These are phyloP conservation scores for Emys orbicularis DNA, from an alignment of 2,797 vertebrate genomes.

Conservation along the genomic window DNA sequence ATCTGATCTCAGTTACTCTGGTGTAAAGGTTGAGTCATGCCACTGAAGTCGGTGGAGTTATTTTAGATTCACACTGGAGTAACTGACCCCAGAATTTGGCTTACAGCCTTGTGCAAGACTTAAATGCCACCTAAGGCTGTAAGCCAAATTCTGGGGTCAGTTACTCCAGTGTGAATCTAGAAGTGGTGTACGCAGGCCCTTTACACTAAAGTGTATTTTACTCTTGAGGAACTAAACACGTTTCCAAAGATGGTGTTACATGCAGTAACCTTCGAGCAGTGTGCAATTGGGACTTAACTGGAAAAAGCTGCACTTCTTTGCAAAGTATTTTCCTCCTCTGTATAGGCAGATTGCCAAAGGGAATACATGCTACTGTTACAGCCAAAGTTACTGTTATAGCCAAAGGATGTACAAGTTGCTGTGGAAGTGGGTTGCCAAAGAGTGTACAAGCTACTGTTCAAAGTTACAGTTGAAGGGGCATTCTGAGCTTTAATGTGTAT, in stretches of 20 bases:
- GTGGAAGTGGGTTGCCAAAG: constrained; percentile 61
- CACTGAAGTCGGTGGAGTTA: not conserved
- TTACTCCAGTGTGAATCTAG: not conserved
- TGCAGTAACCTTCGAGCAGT: not conserved
- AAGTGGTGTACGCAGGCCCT: not conserved
- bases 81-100: not conserved
- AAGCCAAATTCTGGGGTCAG: not conserved
- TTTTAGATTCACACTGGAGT: not conserved
- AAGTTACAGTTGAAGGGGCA: constrained; percentile 78
- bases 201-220: not conserved
- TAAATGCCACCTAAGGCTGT: not conserved
- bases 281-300: constrained; percentile 17
- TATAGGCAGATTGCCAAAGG: constrained; percentile 66
- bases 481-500: constrained; percentile 72
- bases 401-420: constrained; percentile 73
- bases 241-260: constrained; percentile 11
- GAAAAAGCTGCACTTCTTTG: not conserved
- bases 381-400: constrained; percentile 79
- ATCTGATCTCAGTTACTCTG: not conserved
- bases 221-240: not conserved
- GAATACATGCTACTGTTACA: constrained; percentile 69
- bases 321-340: constrained; percentile 7
- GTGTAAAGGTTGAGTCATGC: not conserved
- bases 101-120: not conserved
- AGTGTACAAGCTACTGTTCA: constrained; percentile 69